These are phyloP conservation scores for Drosophila sp. DNA, from an alignment of 1,140 invertebrate species.

Conservation along the genomic window DNA sequence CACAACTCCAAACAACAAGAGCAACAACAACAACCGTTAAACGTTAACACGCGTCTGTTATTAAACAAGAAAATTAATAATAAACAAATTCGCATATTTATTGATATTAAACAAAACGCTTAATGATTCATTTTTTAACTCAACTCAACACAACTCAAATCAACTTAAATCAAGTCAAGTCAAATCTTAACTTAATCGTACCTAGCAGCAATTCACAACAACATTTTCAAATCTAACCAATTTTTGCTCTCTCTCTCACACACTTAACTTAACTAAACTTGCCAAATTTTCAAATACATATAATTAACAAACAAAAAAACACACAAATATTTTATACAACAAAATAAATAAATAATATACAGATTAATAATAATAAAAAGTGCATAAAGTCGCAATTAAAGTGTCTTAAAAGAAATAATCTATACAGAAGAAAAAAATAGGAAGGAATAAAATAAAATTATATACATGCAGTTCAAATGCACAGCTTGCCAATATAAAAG, in stretches of 20 bases:
- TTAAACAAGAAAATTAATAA: constrained; percentile 21
- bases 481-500: constrained; percentile 41
- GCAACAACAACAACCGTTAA: constrained; percentile 42
- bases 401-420: constrained; percentile 69
- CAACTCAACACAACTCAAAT: constrained; percentile 37
- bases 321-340: constrained; percentile 36
- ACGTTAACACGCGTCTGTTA: constrained; percentile 46
- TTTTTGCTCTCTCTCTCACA: constrained; percentile 40
- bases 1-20: constrained; percentile 53
- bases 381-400: constrained; percentile 71
- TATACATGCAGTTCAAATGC: constrained; percentile 27
- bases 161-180: constrained; percentile 41
- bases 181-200: constrained; percentile 40
- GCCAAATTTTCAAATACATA: constrained; percentile 61
- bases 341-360: constrained; percentile 18
- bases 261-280: constrained; percentile 57
- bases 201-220: constrained; percentile 41
- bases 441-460: constrained; percentile 25
- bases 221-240: constrained; percentile 41
- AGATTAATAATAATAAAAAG: constrained; percentile 43
- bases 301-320: constrained; percentile 14
- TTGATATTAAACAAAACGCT: constrained; percentile 42
- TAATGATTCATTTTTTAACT: constrained; percentile 33
- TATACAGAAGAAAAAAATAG: neutral
- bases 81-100: constrained; percentile 32